Percentiles rank a stretch among this genome's conserved stretches.
These are phyloP conservation scores for Prunella fulvescens DNA, from an alignment of 2,113 vertebrate genomes.

Conservation along the genomic window DNA sequence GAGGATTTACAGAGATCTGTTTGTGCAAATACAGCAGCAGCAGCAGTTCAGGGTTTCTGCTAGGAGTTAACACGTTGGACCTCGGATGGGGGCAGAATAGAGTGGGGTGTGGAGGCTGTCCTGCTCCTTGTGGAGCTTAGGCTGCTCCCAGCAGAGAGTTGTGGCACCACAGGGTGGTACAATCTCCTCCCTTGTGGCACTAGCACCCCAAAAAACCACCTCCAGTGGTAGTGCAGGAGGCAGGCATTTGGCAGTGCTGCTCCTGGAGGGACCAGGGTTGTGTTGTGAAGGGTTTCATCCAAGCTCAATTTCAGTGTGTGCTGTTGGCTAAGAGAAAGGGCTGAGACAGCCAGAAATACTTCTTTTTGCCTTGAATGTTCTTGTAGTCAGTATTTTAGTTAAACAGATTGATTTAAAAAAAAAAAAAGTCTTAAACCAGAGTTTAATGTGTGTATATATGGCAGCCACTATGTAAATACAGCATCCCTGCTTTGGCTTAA, in stretches of 20 bases:
- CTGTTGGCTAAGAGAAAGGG: neutral
- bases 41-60: neutral
- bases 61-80: fast-evolving
- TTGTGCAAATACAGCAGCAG: neutral
- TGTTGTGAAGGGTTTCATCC: neutral
- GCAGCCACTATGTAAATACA: neutral
- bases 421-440: neutral
- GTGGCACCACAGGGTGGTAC: neutral
- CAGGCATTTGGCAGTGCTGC: neutral
- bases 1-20: neutral
- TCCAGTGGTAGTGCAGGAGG: neutral
- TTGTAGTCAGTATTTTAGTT: neutral
- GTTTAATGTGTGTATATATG: neutral
- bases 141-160: neutral
- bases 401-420: neutral
- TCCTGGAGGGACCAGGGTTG: neutral
- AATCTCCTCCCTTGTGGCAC: neutral
- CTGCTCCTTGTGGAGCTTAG: neutral
- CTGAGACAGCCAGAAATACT: neutral
- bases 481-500: neutral
- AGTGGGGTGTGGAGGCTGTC: neutral
- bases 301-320: neutral
- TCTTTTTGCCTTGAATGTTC: neutral
- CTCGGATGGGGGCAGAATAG: neutral
- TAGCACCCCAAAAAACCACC: neutral